A percentile compares a stretch with the other conserved stretches of the same genome.
Conservation (phyloP, 2,797 vertebrate genomes). For the Mus minutoides region DNA sequence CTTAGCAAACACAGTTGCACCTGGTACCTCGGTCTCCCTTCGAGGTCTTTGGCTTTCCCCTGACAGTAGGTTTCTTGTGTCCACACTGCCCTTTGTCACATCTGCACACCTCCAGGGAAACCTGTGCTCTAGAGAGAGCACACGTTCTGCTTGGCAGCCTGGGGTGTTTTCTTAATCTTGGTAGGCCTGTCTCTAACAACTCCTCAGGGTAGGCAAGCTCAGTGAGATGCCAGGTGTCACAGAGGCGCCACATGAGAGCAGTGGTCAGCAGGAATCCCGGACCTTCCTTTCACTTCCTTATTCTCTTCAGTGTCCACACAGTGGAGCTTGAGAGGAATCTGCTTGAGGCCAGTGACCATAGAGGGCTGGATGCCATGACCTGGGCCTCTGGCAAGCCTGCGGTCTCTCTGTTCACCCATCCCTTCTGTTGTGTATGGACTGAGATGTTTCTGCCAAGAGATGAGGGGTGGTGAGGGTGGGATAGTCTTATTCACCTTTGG, state of each 20-base stretch:
- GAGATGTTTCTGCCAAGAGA: not conserved
- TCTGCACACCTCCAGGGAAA: not conserved
- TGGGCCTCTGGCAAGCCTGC: not conserved
- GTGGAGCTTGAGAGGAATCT: not conserved
- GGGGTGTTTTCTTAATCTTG: not conserved
- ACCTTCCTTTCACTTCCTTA: not conserved
- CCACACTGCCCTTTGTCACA: not conserved
- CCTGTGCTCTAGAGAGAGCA: not conserved
- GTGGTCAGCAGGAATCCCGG: fast-evolving
- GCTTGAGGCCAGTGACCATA: not conserved
- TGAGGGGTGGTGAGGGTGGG: too few relatives aligned
- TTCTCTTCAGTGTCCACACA: not conserved
- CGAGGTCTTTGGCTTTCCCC: not conserved
- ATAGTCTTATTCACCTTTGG: not conserved
- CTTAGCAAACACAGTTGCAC: not conserved
- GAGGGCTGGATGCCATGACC: not conserved
- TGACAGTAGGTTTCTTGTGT: not conserved
- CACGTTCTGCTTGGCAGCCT: not conserved
- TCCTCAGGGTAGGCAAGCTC: not conserved
- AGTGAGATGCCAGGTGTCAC: not conserved
- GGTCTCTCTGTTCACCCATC: not conserved
- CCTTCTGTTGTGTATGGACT: not conserved
- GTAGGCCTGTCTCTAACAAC: not conserved
- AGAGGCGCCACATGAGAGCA: not conserved
- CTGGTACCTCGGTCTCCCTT: not conserved